These are phyloP conservation scores for Cerceris ruficornis DNA, from an alignment of 2,888 invertebrate genomes.

Conservation along the genomic window DNA sequence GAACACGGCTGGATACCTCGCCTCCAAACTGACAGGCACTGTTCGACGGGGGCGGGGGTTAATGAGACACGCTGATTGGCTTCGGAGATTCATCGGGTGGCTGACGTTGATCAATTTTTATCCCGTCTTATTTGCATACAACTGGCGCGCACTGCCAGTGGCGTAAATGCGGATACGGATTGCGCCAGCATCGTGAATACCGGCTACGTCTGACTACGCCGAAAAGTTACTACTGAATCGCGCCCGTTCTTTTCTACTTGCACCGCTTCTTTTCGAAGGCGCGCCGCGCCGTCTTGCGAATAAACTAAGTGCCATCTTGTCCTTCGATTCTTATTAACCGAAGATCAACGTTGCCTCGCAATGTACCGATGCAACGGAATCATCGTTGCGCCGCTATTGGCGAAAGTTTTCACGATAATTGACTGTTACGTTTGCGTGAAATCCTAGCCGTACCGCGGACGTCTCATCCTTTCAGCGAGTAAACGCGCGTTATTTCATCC, in stretches of 20 bases:
- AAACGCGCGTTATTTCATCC: too few relatives aligned
- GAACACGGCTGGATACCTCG: constrained; percentile 26
- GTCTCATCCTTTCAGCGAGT: too few relatives aligned
- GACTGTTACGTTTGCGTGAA: too few relatives aligned
- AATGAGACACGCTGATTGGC: constrained; percentile 75
- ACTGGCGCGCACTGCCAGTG: constrained; percentile 63
- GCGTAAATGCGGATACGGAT: constrained; percentile 49
- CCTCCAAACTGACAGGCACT: constrained; percentile 66
- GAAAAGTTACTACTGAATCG: constrained; percentile 47
- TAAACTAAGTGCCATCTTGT: neutral
- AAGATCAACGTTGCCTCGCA: too few relatives aligned
- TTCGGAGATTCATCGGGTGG: constrained; percentile 70
- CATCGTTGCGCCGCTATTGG: too few relatives aligned
- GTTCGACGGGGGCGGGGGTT: constrained; percentile 71
- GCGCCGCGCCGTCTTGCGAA: neutral
- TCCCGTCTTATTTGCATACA: constrained; percentile 72
- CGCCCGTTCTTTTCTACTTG: constrained; percentile 4
- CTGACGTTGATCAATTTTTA: constrained; percentile 76
- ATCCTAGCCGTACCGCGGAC: too few relatives aligned
- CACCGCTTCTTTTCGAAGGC: neutral
- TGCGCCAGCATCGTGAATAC: neutral
- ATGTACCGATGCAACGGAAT: too few relatives aligned
- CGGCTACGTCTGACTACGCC: constrained; percentile 42
- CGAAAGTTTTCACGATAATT: too few relatives aligned
- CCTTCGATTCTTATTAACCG: neutral